Base-by-base conservation (phyloP, 1,140 invertebrate species). In the Drosophila tristis region DNA sequence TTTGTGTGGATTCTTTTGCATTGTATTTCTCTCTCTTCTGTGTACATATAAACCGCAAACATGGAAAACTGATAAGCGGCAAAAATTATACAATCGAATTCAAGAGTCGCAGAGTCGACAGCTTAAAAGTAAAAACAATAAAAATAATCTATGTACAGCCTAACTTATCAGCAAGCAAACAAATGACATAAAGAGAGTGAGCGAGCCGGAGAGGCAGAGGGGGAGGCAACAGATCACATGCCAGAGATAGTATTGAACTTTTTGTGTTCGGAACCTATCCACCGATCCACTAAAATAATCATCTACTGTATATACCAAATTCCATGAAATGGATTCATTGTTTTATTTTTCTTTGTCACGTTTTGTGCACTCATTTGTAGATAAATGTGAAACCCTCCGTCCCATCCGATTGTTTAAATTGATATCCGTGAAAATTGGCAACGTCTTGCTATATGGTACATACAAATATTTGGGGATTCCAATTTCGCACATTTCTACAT, bases 21-120 rank as follows among this genome's bases (percentile, higher is more conserved):
- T 26, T 23, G 35, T 26, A 49, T 42, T 31, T 42, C 51, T 35
- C 13, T 58, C 68, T 35, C 4, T 25, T 42, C 11, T 45, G 29
- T 60, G 23, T 45, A 15, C 23, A 25, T 25, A 25, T 42, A 71
- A 59, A 71, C 66, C 68, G 66, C 68, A 72, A 72, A 72, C 54
- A 72, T 71, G 48, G 42, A 55, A 51, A 53, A 43, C 29, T 72
- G 66, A 72, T 72, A 72, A 72, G 55, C 29, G 66, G 39, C 51
- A 35, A 45, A 71, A 48, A 61, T 72, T 72, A 61, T 72, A 72
- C 68, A 72, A 72, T 72, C 67, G 55, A 61, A 59, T 48, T 1
- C 66, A 47, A 59, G 63, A 64, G 23, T 48, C 35, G 9, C 31
- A 35, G 25, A 65, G 23, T 48, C 5, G 31, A 35, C 9, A 9